Conservation (phyloP, 1,140 invertebrate species). For the Pantala flavescens region DNA sequence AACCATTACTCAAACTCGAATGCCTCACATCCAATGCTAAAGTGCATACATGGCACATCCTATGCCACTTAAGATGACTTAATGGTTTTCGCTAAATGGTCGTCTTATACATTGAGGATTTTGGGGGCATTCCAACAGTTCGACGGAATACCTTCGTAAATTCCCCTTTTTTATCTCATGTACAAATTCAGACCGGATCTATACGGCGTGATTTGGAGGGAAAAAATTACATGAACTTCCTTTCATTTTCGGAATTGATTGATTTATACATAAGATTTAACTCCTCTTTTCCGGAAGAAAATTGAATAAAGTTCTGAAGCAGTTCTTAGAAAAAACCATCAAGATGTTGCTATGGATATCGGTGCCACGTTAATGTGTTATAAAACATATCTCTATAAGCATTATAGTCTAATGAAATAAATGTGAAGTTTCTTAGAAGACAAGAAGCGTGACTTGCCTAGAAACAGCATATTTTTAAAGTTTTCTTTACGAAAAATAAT, state of each 20-base stretch:
- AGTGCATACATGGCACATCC: neutral
- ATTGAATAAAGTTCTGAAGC: no score
- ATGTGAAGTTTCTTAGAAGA: no score
- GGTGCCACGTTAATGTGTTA: no score
- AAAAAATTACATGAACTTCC: neutral
- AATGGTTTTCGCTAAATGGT: neutral
- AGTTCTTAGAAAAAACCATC: no score
- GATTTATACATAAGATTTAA: neutral
- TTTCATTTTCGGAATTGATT: neutral
- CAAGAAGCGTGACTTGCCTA: no score
- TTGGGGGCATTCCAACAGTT: neutral
- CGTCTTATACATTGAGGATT: neutral
- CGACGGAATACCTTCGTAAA: neutral
- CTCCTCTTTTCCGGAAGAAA: no score
- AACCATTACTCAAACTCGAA: neutral
- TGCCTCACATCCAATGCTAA: neutral
- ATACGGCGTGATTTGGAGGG: neutral
- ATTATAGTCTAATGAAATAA: no score
- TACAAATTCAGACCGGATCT: neutral
- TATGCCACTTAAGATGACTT: neutral
- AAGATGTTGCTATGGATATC: no score
- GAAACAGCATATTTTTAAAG: no score
- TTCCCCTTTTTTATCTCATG: no score
- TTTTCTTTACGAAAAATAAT: no score
- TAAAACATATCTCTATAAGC: no score